Evolutionary conservation across 2,797 vertebrate species (phyloP), one percentile per base, ranked within the genome.

Genomic region (Todus mexicanus): DNA sequence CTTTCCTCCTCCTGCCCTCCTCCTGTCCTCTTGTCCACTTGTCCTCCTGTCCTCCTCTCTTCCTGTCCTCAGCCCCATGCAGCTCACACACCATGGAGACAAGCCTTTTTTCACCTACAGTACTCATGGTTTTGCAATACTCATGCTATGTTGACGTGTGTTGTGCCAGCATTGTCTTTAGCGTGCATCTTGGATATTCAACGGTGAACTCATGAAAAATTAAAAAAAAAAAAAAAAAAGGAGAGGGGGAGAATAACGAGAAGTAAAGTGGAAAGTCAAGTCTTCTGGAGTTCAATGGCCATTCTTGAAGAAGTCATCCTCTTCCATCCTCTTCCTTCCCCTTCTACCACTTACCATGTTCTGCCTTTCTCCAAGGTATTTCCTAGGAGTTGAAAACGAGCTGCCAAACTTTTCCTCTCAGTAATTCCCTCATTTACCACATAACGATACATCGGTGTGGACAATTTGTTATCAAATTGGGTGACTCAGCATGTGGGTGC

Each of bases 141-240:
- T 61, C 4, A 3, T 21, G 57, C 9, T 51, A 2, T 2, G 5
- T 7, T 33, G 48, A 47, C 0, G 1, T 15, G 21, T 3, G 1
- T 13, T 63, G 8, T 10, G 31, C 26, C 1, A 1, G 12, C 0
- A 0, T 13, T 38, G 20, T 7, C 65, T 50, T 51, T 26, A 83
- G 61, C 12, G 1, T 4, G 17, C 35, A 11, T 27, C 35, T 56
- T 56, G 11, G 7, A 13, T 68, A 18, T 69, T 43, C 51, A 14
- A 12, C 1, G 8, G 12, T 35, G 43, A 65, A 26, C 38, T 47
- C 43, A 48, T 27, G 48, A 31, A 53, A 73, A 42, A 69, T 57
- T 17, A 17, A 26, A 14, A 51, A 14, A 42, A 43, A 61, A 84
- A 50, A 20, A 65, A n/a, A n/a, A n/a, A n/a, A n/a, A n/a, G n/a